phyloP scores from a whole-genome alignment of 1,140 invertebrate species.

The Philaenus spumarius region DNA sequence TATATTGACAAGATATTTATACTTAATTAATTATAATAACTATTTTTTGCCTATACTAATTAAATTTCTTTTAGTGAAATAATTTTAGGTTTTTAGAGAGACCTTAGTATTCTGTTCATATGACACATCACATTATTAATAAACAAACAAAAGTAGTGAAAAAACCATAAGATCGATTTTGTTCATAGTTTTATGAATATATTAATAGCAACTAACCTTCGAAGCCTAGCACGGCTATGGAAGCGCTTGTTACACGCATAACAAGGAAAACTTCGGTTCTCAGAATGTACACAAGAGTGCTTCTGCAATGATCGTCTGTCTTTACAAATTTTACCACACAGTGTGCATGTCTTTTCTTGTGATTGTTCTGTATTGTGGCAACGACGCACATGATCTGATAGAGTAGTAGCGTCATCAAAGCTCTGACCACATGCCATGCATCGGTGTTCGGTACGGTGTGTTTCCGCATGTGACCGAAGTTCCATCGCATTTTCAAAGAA shows the following conservation, averaged over 20 bases:
- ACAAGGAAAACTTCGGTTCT: slow-evolving; percentile 49
- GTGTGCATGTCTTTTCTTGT: slow-evolving; percentile 50
- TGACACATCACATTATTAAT: too few relatives aligned
- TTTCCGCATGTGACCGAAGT: slow-evolving; percentile 65
- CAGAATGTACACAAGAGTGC: slow-evolving; percentile 55
- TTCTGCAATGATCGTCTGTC: slow-evolving; percentile 59
- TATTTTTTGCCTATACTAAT: too few relatives aligned
- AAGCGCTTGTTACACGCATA: slow-evolving; percentile 60
- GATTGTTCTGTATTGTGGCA: slow-evolving; percentile 45
- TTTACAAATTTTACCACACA: slow-evolving; percentile 57
- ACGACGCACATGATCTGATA: slow-evolving; percentile 49
- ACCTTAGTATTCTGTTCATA: too few relatives aligned
- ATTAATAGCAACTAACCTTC: slow-evolving; percentile 43
- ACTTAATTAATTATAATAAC: too few relatives aligned
- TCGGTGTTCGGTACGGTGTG: slow-evolving; percentile 48
- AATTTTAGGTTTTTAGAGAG: too few relatives aligned
- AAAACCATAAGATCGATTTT: too few relatives aligned
- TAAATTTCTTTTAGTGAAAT: too few relatives aligned
- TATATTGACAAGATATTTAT: too few relatives aligned
- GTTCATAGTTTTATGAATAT: too few relatives aligned
- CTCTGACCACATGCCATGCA: slow-evolving; percentile 60
- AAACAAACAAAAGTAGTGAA: too few relatives aligned
- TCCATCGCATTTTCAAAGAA: slow-evolving; percentile 63
- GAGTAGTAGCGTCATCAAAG: slow-evolving; percentile 46
- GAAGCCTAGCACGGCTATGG: slow-evolving; percentile 55